Base-by-base conservation (phyloP, 2,797 vertebrate species). In the Tokudaia muenninki region DNA sequence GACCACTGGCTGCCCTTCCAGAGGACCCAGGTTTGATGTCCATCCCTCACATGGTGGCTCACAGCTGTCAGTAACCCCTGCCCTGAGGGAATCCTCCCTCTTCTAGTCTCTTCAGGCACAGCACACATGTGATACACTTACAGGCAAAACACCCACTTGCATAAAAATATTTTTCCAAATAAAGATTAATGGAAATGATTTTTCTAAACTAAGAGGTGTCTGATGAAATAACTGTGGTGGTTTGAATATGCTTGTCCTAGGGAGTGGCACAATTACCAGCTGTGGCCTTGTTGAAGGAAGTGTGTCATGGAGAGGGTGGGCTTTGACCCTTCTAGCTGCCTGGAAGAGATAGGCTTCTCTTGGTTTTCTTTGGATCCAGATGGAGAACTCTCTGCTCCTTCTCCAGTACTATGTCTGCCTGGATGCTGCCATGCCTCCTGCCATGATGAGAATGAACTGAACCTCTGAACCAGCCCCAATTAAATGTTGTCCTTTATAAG, bases 201-300 rank as follows among this genome's bases (percentile, higher is more conserved):
- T 70, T 91, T 72, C 31, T 83, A 79, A 94, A 78, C 41, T 50
- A 74, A 65, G 16, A 3, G 0, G 21, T 37, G 79, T 86, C 63
- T 93, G 16, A 82, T 81, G 75, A 94, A 92, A 37, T 37, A 93
- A 78, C 55, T 63, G 29, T 67, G 34, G 65, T n/a, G 34, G 67
- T 70, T 70, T 70, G 34, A n/a, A 70, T 21, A 70, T 21, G 17
- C 16, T n/a, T 70, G 34, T 19, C 34, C 34, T 9, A 19, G 34
- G 67, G 16, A 19, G 17, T 70, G 67, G 34, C n/a, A 70, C 34
- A 19, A 3, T n/a, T n/a, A 70, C 6, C 7, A n/a, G 6, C 7
- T 70, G 34, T n/a, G 67, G 34, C 34, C 67, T 70, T 70, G 34
- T n/a, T 70, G 67, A 34, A n/a, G 34, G 34, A 9, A 19, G 67